Percentiles rank a stretch among this genome's conserved stretches.
Conservation (phyloP, 1,140 invertebrate species). For the Drosophila ogumai region DNA sequence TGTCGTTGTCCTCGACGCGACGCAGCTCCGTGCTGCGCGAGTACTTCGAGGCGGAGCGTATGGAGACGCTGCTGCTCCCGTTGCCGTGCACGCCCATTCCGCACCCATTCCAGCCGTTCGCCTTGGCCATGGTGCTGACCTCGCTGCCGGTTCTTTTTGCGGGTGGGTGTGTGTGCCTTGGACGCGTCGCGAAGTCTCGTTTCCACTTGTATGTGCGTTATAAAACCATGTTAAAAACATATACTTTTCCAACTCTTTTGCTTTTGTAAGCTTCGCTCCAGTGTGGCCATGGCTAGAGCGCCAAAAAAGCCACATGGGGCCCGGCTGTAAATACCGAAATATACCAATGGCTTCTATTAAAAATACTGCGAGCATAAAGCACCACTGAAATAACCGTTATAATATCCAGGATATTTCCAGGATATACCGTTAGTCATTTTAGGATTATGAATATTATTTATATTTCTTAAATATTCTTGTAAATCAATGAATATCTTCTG, state of each 20-base stretch:
- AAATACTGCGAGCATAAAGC: background rate
- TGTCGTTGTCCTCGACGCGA: conserved; percentile 86
- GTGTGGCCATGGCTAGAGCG: conserved; percentile 18
- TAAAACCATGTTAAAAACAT: conserved; percentile 52
- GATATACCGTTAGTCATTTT: no score
- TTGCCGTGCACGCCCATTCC: conserved; percentile 34
- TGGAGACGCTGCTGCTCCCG: conserved; percentile 17
- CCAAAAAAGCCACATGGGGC: conserved; percentile 2
- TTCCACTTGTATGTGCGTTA: conserved; percentile 30
- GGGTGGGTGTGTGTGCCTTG: conserved; percentile 12
- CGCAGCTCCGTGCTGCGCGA: conserved; percentile 86
- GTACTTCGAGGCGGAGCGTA: conserved; percentile 53
- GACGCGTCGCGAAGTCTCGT: conserved; percentile 7
- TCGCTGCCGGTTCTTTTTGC: conserved; percentile 8
- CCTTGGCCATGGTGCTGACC: conserved; percentile 46
- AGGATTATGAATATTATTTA: no score
- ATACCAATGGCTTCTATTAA: no score
- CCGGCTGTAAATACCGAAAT: background rate
- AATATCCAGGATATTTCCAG: no score
- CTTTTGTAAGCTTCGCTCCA: conserved; percentile 13
- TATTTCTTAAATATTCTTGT: no score
- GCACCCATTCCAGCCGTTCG: conserved; percentile 60
- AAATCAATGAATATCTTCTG: no score
- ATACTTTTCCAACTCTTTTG: conserved; percentile 12
- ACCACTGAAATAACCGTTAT: background rate